Percentiles rank a stretch among this genome's conserved stretches.
Conservation (phyloP, 2,888 invertebrate species). For the Drosophila bunnanda region DNA sequence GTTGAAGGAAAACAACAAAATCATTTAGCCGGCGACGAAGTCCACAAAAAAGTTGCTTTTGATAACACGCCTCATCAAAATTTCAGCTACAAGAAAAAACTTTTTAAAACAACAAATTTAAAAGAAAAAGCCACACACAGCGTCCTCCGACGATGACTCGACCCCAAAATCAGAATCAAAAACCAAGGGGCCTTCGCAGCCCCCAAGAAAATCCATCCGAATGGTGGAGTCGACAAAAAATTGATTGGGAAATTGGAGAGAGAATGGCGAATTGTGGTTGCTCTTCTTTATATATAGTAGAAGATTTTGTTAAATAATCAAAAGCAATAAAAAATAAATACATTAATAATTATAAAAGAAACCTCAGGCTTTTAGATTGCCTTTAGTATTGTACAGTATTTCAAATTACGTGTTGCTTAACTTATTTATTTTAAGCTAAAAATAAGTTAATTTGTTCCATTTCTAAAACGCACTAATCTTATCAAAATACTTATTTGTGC, state of each 20-base stretch:
- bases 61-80: constrained; percentile 75
- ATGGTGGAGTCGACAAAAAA: constrained; percentile 28
- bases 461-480: too few relatives aligned
- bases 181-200: constrained; percentile 21
- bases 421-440: too few relatives aligned
- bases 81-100: constrained; percentile 75
- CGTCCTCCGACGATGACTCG: constrained; percentile 24
- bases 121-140: constrained; percentile 52
- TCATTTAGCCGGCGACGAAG: constrained; percentile 30
- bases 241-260: constrained; percentile 2
- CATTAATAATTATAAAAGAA: neutral
- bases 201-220: constrained; percentile 32
- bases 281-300: too few relatives aligned
- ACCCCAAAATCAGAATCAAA: constrained; percentile 14
- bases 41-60: constrained; percentile 56
- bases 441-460: neutral
- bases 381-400: too few relatives aligned
- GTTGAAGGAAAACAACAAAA: constrained; percentile 23
- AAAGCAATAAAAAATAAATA: too few relatives aligned
- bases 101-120: constrained; percentile 64
- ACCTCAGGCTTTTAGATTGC: neutral
- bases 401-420: too few relatives aligned
- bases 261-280: constrained; percentile 1
- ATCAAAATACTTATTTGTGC: neutral
- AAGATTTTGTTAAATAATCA: too few relatives aligned